Percentiles rank a stretch among this genome's conserved stretches.
Evolutionary conservation across 2,888 invertebrate species (phyloP).

Genomic region (Sinotaia quadrata): DNA sequence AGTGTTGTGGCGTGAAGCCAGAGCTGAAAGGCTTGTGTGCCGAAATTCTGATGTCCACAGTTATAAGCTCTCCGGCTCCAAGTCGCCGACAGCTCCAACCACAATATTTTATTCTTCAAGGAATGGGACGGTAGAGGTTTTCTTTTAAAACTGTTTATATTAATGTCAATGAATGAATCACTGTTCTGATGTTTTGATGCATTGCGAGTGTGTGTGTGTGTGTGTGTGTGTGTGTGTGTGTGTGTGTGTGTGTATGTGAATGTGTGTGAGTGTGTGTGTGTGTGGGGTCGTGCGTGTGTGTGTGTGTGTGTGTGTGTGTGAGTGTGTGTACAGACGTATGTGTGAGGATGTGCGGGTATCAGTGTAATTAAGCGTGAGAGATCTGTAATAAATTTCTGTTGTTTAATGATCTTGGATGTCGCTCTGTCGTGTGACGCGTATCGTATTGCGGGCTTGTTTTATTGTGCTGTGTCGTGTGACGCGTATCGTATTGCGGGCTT

Average conservation of each 20-base stretch:
- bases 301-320: background rate
- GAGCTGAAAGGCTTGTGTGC: background rate
- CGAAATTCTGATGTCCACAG: constrained; percentile 6
- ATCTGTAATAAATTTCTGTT: too few species aligned
- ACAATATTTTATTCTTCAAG: constrained; percentile 2
- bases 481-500: too few species aligned
- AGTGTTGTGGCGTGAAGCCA: background rate
- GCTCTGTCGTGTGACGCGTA: too few species aligned
- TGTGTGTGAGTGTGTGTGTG: too few species aligned
- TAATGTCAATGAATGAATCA: background rate
- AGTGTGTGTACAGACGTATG: too few species aligned
- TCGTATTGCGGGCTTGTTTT: too few species aligned
- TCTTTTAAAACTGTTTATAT: background rate
- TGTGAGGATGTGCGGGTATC: too few species aligned
- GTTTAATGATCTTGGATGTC: too few species aligned
- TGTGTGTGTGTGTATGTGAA: background rate
- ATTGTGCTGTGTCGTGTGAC: too few species aligned
- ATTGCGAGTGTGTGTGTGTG: background rate
- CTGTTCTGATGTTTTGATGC: background rate
- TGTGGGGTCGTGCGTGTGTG: too few species aligned
- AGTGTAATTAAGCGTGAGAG: too few species aligned
- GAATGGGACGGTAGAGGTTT: background rate
- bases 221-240: background rate
- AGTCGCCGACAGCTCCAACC: background rate
- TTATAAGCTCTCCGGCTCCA: background rate